phyloP scores from a whole-genome alignment of 2,113 vertebrate genomes.

The Muntiacus muntjak region DNA sequence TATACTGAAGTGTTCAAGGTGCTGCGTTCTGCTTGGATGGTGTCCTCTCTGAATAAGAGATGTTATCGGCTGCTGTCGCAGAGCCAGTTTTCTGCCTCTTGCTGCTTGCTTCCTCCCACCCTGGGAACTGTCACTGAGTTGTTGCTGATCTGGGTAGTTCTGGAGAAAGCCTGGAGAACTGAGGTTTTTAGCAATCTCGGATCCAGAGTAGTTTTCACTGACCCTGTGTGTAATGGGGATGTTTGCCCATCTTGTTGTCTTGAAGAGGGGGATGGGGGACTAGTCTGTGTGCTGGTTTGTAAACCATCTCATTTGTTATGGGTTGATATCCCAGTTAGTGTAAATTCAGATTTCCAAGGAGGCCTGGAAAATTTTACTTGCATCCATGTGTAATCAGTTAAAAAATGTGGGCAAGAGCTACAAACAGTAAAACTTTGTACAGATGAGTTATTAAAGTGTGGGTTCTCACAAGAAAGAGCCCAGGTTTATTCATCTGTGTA shows the following conservation, averaged over 20 bases:
- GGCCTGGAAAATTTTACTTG: neutral
- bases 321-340: neutral
- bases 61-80: neutral
- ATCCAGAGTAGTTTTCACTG: neutral
- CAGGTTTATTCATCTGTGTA: neutral
- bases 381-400: neutral
- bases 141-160: neutral
- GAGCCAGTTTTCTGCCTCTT: neutral
- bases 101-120: neutral
- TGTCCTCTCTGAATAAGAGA: neutral
- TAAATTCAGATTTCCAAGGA: neutral
- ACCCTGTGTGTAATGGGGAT: neutral
- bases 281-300: neutral
- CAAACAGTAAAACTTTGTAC: neutral
- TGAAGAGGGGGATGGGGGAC: fast-evolving
- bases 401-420: neutral
- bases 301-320: neutral
- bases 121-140: neutral
- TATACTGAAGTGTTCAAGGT: neutral
- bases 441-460: neutral
- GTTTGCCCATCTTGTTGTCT: neutral
- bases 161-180: neutral
- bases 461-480: neutral
- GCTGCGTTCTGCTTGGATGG: neutral
- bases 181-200: neutral